These are phyloP conservation scores for Micromussa lordhowensis DNA, from an alignment of 92 coral and sea anemone genomes.

Conservation along the genomic window DNA sequence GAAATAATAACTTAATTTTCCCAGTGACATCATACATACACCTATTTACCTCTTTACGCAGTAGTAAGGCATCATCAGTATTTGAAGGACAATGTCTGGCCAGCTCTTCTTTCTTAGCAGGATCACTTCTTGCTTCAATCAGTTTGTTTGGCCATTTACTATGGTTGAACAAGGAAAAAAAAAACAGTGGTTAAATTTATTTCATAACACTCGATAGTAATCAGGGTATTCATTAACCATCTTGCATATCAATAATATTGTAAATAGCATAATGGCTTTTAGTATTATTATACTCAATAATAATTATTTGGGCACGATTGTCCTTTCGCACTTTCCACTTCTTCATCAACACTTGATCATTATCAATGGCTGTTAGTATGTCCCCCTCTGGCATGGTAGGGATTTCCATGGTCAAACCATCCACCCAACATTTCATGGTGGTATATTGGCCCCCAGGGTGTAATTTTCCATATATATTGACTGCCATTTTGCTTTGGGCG, in stretches of 20 bases:
- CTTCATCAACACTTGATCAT: constrained; percentile 55
- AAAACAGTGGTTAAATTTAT: neutral
- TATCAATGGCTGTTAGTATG: too few relatives aligned
- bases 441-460: constrained; percentile 35
- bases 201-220: neutral
- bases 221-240: neutral
- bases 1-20: too few relatives aligned
- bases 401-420: constrained; percentile 6
- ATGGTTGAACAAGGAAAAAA: neutral
- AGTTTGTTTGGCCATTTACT: constrained; percentile 7
- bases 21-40: too few relatives aligned
- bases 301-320: constrained; percentile 43
- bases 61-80: too few relatives aligned
- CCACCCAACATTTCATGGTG: too few relatives aligned
- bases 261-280: too few relatives aligned
- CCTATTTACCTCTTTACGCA: too few relatives aligned
- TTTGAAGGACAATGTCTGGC: too few relatives aligned
- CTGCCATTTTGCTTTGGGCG: constrained; percentile 29
- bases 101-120: too few relatives aligned
- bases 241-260: neutral
- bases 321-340: constrained; percentile 57
- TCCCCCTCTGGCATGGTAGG: too few relatives aligned
- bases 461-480: constrained; percentile 40
- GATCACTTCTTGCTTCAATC: neutral
- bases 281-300: too few relatives aligned